Evolutionary conservation across 2,888 invertebrate species (phyloP), one percentile per base, ranked within the genome.

Genomic region (Eulithis testata): DNA sequence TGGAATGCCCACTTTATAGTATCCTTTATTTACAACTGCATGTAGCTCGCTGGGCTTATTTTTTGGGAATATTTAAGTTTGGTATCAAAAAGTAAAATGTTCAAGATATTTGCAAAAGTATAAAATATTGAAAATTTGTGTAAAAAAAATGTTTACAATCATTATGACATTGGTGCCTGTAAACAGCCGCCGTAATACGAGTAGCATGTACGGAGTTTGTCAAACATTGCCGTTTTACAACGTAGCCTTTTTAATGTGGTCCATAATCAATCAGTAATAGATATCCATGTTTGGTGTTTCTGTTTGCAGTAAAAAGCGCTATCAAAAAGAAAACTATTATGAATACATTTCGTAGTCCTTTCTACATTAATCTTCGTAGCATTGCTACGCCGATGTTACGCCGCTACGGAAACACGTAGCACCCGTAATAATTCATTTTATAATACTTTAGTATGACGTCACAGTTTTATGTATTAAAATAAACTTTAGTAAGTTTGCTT

Each of bases 281-380:
- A 11, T 8, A 7, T 1, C 5, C 27, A 27, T 11, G 9, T 1
- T 54, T 49, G 27, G 40, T 53, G 14, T 53, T n/a, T 53, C 54
- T 11, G 12, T 43, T 36, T 31, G 14, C 51, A 55, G 27, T 49
- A 31, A 63, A 57, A 50, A 59, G 11, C 21, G 37, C 45, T 36
- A 14, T 53, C 47, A 58, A 58, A 63, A 40, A 11, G 8, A 7
- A 40, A 53, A 45, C 14, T 60, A 21, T 21, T 21, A 21, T 21
- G 12, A 36, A 52, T 21, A 21, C 9, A 47, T 62, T 62, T 58
- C 43, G 49, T 37, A 51, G 53, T 37, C 11, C 4, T 62, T 62
- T 60, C 60, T 53, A 73, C 75, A 81, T 81, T 79, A 76, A 79
- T 81, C 80, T 72, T 65, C 65, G 71, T 65, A 67, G 59, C 64